Base-by-base conservation (phyloP, 2,797 vertebrate genomes). In the Pelochelys cantorii region DNA sequence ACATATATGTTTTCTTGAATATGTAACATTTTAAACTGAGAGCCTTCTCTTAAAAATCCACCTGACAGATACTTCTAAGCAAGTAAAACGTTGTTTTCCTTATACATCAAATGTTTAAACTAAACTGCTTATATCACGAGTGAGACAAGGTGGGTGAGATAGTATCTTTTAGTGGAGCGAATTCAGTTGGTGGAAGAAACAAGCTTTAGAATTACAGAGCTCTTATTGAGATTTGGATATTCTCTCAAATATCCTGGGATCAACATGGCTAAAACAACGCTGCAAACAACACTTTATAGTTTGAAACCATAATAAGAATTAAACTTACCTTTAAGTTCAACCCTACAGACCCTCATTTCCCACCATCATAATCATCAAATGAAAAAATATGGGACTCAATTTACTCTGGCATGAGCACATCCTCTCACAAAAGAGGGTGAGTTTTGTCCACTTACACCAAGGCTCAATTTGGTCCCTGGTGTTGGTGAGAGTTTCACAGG, bases 1-100 rank as follows among this genome's bases (percentile, higher is more conserved):
- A 97, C 94, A 95, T 97, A 86, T 96, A 97, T 96, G 95, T 97
- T 97, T 97, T 97, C 96, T 95, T 98, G 95, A 97, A 88, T 96
- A 98, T 97, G 97, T 87, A 97, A 93, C 82, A 48, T 96, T 79
- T 91, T 96, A 92, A 90, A 97, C 0, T 0, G 90, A 97, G 82
- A 94, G 82, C 23, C 80, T 90, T 86, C 88, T 95, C 85, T 93
- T 92, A 94, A 88, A 93, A 97, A 95, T 48, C 42, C 42, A 94
- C 95, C 94, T 95, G 94, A 48, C 15, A 75, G 37, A 29, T 48
- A 13, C 93, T 82, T 90, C 56, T 93, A 93, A 75, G 91, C 93
- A 60, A 86, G 25, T 78, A 23, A 90, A 88, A n/a, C 48, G 59
- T 54, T 23, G 54, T 65, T 92, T 96, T 79, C 88, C 94, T 96